phyloP scores from a whole-genome alignment of 2,797 vertebrate species.

The Adelosebastes latens region DNA sequence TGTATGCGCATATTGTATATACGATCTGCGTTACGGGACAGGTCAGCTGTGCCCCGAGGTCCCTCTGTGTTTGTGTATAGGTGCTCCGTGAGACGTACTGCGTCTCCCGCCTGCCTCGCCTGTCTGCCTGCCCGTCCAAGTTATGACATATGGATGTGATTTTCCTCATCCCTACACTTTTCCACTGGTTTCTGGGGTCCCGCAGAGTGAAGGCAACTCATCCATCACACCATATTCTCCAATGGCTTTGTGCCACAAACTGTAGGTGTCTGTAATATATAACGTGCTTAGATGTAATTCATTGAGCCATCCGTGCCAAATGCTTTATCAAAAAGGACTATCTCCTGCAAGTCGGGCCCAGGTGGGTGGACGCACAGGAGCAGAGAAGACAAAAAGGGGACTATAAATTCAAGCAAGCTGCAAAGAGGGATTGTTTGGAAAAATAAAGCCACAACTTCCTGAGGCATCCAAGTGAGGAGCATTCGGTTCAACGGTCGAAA shows the following conservation, averaged over 20 bases:
- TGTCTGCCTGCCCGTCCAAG: slow-evolving; percentile 55
- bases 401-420: slow-evolving; percentile 45
- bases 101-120: slow-evolving; percentile 30
- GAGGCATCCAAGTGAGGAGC: slow-evolving; percentile 41
- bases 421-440: slow-evolving; percentile 51
- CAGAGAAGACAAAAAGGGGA: not conserved
- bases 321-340: slow-evolving; percentile 29
- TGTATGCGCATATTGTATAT: slow-evolving; percentile 23
- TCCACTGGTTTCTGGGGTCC: slow-evolving; percentile 59
- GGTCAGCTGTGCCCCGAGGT: slow-evolving; percentile 26
- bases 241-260: slow-evolving; percentile 30
- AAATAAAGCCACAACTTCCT: slow-evolving; percentile 63
- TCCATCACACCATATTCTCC: slow-evolving; percentile 48
- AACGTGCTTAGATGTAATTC: slow-evolving; percentile 23
- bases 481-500: slow-evolving; percentile 23
- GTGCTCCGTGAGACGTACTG: slow-evolving; percentile 33
- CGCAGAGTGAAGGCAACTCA: slow-evolving; percentile 56
- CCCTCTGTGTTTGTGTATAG: slow-evolving; percentile 43
- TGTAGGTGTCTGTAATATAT: slow-evolving; percentile 19
- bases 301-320: slow-evolving; percentile 19
- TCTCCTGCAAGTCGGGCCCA: slow-evolving; percentile 3
- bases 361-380: slow-evolving; percentile 19
- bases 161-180: slow-evolving; percentile 74
- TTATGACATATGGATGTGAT: slow-evolving; percentile 81
- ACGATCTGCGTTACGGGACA: slow-evolving; percentile 23